Evolutionary conservation across 2,797 vertebrate species (phyloP), one percentile per base, ranked within the genome.

Genomic region (Gorsachius magnificus): DNA sequence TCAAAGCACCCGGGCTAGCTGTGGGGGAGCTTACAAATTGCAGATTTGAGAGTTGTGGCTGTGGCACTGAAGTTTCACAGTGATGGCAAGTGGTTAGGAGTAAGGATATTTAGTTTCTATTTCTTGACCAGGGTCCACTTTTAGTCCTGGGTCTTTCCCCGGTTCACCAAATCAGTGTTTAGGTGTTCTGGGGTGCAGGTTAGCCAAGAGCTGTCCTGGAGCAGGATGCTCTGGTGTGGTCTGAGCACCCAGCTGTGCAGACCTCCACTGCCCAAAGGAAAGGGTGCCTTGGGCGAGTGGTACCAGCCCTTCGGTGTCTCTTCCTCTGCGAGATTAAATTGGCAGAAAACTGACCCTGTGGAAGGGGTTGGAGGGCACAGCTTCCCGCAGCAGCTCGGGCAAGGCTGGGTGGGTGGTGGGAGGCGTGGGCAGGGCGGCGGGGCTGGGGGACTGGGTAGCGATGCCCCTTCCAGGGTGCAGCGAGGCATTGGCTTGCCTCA

Each of bases 251-350:
- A 2, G 20, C 45, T 68, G 26, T n/a, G 7, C 19, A 61, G 36
- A 58, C 5, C 38, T 43, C 50, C 45, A 8, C 50, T 13, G 50
- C 51, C 22, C 48, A 51, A 56, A 77, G 57, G 31, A 50, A 58
- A 64, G n/a, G 43, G 3, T 48, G 71, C 45, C 31, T 56, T 24
- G 63, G 56, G 24, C 0, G 0, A 21, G 38, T 1, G 3, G 46
- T 33, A n/a, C 66, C 53, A 16, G 36, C 35, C 28, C 22, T 76
- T 63, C 0, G 1, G 13, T 24, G 26, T 28, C 53, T 54, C 75
- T 58, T 54, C 19, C 46, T 50, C 56, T 28, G 33, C 1, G 4
- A 36, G 46, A 17, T 61, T 33, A 60, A 78, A 20, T 20, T 2
- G 2, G 19, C 72, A 75, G 61, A 60, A 69, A 41, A 48, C 14